Evolutionary conservation across 2,113 vertebrate species (phyloP), one percentile per base, ranked within the genome.

Genomic region (Menura novaehollandiae): DNA sequence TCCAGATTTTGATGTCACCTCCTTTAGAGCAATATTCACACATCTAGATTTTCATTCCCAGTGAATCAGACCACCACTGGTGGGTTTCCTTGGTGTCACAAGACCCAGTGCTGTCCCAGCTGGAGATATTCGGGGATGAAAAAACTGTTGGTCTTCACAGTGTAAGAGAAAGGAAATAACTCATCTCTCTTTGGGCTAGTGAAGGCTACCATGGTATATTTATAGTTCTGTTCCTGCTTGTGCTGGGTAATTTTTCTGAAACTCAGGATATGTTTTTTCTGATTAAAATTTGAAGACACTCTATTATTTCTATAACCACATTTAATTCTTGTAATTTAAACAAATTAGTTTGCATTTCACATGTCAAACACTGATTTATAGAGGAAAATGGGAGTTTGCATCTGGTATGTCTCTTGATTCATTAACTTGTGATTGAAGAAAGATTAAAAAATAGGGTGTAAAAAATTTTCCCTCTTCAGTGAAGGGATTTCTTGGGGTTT

Each of bases 271-370:
- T 58, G 79, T 97, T 97, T 91, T 97, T 98, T 95, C 89, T 93
- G 91, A 93, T 97, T 96, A 96, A 97, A 95, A 89, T 91, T 88
- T 88, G 95, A 98, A 98, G 97, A 86, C 79, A 53, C 60, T 47
- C 59, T 88, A 39, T 97, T 97, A 97, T 97, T 97, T 94, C 88
- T 96, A 85, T 87, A 97, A 83, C 85, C 55, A 78, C 78, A 67
- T 93, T 91, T 97, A 77, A 94, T 39, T 86, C 93, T 93, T 95
- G 59, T 95, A 82, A 95, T 93, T 95, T 94, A 67, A 97, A 79
- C 76, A 90, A 93, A 92, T 64, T 44, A 82, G 52, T 64, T 79
- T 84, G 68, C 69, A 43, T 96, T 90, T 79, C 58, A 26, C 4
- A 10, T 89, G 71, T 94, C 87, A 95, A 69, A 39, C 46, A 30